These are phyloP conservation scores for Chondrilla cf. caribensis DNA, from an alignment of 37 sponge, comb jelly and placozoan genomes.

Conservation along the genomic window DNA sequence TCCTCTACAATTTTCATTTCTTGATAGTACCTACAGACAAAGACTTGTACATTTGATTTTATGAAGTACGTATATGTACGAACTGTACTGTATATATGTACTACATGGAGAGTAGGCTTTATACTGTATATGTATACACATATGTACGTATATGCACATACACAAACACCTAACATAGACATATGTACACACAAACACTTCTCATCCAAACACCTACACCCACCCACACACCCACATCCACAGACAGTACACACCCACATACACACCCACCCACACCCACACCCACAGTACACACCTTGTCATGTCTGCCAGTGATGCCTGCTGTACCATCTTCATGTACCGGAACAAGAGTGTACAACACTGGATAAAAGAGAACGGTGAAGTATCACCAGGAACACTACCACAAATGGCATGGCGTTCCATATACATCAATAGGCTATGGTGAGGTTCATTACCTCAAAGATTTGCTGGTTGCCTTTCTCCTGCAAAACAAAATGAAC, in stretches of 20 bases:
- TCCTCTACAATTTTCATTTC: constrained; percentile 46
- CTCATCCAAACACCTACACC: no score
- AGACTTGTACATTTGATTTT: no score
- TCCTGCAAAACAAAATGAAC: constrained; percentile 18
- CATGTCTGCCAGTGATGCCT: constrained; percentile 22
- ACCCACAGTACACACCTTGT: constrained; percentile 34
- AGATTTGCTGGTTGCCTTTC: constrained; percentile 28
- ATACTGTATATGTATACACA: not conserved
- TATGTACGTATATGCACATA: not conserved
- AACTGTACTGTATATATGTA: no score
- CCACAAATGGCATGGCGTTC: not conserved
- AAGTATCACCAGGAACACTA: not conserved
- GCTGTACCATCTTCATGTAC: constrained; percentile 41
- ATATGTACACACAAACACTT: not conserved
- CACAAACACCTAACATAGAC: constrained; percentile 11
- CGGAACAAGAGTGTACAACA: constrained; percentile 52
- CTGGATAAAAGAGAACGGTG: constrained; percentile 7
- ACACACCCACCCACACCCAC: not conserved
- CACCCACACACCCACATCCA: no score
- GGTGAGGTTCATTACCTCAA: constrained; percentile 22
- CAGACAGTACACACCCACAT: not conserved
- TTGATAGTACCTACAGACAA: not conserved
- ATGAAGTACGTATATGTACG: no score
- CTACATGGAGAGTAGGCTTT: no score
- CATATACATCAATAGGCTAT: no score